Evolutionary conservation across 2,797 vertebrate species (phyloP), one percentile per base, ranked within the genome.

Genomic region (Siniperca undulata): DNA sequence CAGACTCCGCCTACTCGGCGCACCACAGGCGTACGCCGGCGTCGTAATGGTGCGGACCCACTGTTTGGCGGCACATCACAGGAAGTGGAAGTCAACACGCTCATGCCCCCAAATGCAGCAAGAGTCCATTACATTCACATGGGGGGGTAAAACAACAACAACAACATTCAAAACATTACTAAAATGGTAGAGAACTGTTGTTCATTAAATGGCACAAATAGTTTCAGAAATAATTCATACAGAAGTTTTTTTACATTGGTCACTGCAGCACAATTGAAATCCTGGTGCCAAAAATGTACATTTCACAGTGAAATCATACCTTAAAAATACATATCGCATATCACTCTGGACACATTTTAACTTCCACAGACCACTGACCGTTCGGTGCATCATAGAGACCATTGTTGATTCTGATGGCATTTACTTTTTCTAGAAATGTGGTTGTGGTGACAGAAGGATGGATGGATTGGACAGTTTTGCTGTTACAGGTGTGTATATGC

Each of bases 81-180:
- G 73, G 80, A 89, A 85, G 59, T 64, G 70, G 78, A 85, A 82
- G 70, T 53, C 42, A 36, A 2, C 5, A 58, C 5, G 14, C 1
- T 12, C 36, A 17, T 27, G 38, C 11, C 16, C 60, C 5, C 2
- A 20, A 40, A 27, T 14, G 11, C 20, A 14, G 4, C 11, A 2
- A 6, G 5, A 22, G 10, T 5, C 9, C 3, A 20, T 36, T 9
- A 36, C 17, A 4, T 58, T 30, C 6, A 59, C 27, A 19, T 59
- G 13, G 42, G 13, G 13, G 13, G 13, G 12, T 4, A 14, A 14
- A 19, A 6, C 44, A 16, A 17, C 46, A 2, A 11, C 40, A 11
- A 3, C 19, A 52, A 22, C 9, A n/a, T 4, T 53, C 4, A n/a
- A 12, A 52, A 52, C 8, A 22, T 10, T 22, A 52, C 3, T 11